Evolutionary conservation across 2,888 invertebrate species (phyloP).

Genomic region (Coleophora flavipennella): DNA sequence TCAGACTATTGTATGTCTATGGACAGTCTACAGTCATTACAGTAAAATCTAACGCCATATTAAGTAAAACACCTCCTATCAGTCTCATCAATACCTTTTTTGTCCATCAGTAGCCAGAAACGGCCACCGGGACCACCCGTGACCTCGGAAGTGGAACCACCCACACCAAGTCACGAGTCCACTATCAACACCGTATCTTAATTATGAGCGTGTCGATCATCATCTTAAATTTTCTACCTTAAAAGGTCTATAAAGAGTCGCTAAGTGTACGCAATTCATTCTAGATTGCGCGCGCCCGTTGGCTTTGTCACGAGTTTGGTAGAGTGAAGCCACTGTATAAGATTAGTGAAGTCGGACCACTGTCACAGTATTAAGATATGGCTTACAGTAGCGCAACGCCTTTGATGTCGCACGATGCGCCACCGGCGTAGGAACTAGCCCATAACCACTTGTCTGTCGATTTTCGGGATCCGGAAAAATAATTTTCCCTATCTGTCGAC

Average conservation of each 20-base stretch:
- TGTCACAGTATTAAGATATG: too few relatives aligned
- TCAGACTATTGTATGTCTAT: too few relatives aligned
- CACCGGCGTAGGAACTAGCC: too few relatives aligned
- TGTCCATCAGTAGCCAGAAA: conserved; percentile 34
- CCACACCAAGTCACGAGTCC: conserved; percentile 62
- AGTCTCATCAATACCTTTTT: conserved; percentile 19
- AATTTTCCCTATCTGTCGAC: too few relatives aligned
- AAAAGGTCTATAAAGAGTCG: conserved; percentile 70
- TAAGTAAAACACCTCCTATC: conserved; percentile 26
- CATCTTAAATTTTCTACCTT: conserved; percentile 69
- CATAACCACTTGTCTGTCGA: too few relatives aligned
- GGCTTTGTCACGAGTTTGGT: conserved; percentile 52
- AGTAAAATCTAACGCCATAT: background rate
- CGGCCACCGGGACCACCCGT: conserved; percentile 43
- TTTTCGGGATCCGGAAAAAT: too few relatives aligned
- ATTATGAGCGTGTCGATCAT: conserved; percentile 71
- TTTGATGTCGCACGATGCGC: too few relatives aligned
- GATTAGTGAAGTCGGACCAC: too few relatives aligned
- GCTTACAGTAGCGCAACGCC: too few relatives aligned
- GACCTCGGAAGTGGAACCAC: conserved; percentile 67
- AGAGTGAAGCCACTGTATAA: too few relatives aligned
- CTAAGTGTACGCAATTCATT: conserved; percentile 67
- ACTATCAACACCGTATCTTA: conserved; percentile 58
- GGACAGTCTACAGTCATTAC: background rate
- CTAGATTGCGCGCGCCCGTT: conserved; percentile 54